Evolutionary conservation across 2,888 invertebrate species (phyloP).

Genomic region (Perizoma flavofasciatum): DNA sequence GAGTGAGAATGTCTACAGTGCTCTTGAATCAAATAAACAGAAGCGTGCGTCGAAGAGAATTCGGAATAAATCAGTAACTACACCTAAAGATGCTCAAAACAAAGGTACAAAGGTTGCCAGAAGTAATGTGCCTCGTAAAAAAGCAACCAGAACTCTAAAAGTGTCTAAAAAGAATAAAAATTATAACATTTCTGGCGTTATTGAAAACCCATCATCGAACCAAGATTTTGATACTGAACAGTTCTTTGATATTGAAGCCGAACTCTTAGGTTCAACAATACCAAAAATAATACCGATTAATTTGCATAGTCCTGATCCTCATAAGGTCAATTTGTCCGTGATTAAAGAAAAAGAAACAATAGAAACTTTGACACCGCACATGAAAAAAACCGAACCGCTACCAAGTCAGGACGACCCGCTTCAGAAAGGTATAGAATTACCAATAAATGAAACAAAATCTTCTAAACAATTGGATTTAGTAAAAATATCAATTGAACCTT

Average conservation of each 20-base stretch:
- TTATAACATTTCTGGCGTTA: neutral
- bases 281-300: conserved; percentile 31
- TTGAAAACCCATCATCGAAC: conserved; percentile 1
- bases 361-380: neutral
- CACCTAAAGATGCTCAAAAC: conserved; percentile 8
- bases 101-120: conserved; percentile 5
- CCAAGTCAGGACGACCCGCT: neutral
- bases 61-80: conserved; percentile 24
- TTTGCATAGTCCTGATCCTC: neutral
- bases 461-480: neutral
- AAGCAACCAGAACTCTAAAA: conserved; percentile 6
- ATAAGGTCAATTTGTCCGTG: conserved; percentile 1
- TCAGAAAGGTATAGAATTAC: neutral
- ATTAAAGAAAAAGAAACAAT: neutral
- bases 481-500: neutral
- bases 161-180: conserved; percentile 1
- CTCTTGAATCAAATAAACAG: conserved; percentile 13
- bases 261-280: conserved; percentile 48
- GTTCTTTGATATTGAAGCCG: conserved; percentile 48
- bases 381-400: neutral
- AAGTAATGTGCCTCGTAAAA: neutral
- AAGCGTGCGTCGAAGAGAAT: conserved; percentile 32
- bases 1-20: conserved; percentile 11
- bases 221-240: conserved; percentile 2
- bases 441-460: conserved; percentile 5